A percentile compares a stretch with the other conserved stretches of the same genome.
These are phyloP conservation scores for Anthonomus grandis DNA, from an alignment of 1,140 invertebrate genomes.

Conservation along the genomic window DNA sequence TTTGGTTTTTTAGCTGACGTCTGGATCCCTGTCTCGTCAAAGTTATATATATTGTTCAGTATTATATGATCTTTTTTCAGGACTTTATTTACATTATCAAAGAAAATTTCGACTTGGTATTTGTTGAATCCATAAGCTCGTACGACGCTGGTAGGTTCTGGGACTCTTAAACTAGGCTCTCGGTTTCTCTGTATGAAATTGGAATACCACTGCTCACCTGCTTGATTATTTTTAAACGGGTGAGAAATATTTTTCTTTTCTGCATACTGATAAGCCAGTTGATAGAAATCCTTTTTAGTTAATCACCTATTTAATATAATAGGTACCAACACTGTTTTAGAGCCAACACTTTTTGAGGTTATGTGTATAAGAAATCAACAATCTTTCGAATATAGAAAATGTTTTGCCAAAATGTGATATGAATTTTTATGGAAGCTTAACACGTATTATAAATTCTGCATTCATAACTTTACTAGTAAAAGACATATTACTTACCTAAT, in stretches of 20 bases:
- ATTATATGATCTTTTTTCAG: background rate
- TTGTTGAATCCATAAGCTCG: background rate
- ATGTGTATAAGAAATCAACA: background rate
- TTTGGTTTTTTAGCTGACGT: background rate
- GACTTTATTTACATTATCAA: background rate
- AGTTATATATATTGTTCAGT: background rate
- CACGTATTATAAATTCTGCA: background rate
- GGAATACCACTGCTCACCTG: background rate
- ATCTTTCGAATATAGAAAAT: background rate
- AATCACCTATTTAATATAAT: background rate
- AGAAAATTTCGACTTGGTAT: background rate
- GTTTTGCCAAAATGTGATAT: background rate
- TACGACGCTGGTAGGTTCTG: background rate
- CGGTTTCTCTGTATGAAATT: background rate
- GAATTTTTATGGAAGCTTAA: background rate
- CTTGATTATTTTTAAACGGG: background rate
- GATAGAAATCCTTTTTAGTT: background rate
- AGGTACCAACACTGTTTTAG: background rate
- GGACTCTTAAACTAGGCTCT: background rate
- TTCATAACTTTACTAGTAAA: too few species aligned
- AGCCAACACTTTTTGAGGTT: background rate
- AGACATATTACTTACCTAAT: too few species aligned
- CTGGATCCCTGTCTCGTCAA: background rate
- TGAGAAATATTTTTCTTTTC: background rate
- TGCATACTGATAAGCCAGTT: too few species aligned